Evolutionary conservation across 30 jellyfish, hydroid and myxozoan species (phyloP), one percentile per base, ranked within the genome.

Genomic region (Cassiopea andromeda): DNA sequence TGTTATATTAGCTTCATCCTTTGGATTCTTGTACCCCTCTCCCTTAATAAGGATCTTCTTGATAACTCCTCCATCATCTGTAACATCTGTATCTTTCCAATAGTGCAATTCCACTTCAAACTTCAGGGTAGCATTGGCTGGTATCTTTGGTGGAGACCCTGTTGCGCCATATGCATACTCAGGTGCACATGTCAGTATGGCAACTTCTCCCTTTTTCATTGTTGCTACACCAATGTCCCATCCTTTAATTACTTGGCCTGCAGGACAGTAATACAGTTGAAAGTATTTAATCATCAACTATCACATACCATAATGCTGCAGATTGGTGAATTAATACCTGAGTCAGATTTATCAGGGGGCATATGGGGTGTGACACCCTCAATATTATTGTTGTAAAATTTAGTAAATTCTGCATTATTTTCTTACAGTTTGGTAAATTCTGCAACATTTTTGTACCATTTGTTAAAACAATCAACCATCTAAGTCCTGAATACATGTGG

Each of bases 191-290:
- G 90, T 90, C 80, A 94, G 81, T 78, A 82, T 83, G 85, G 97
- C 90, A 44, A 86, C 81, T 90, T 94, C 98, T 12, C 94, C 94
- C 68, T 90, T 94, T 84, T 85, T 87, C 98, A 94, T 94, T 75
- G 98, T 94, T 1, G 94, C 94, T 3, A 94, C 97, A 15, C 97
- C 97, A 7, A 90, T 47, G 77, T 94, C 98, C 98, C 98, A 94
- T 57, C 97, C 98, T 94, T 94, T 94, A 83, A 94, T 94, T 6
- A 94, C 98, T 9, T 83, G 18, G 50, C 95, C 97, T 90, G 12
- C 64, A 54, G 64, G 12, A 54, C 7, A 3, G 38, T 27, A 27
- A 27, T 27, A 27, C 38, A 43, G 10, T 19, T 48, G 61, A 47
- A 64, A 16, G 50, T 46, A 48, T 70, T n/a, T 12, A 80, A 64